phyloP scores from a whole-genome alignment of 2,113 vertebrate species.

The Tragelaphus buxtoni region DNA sequence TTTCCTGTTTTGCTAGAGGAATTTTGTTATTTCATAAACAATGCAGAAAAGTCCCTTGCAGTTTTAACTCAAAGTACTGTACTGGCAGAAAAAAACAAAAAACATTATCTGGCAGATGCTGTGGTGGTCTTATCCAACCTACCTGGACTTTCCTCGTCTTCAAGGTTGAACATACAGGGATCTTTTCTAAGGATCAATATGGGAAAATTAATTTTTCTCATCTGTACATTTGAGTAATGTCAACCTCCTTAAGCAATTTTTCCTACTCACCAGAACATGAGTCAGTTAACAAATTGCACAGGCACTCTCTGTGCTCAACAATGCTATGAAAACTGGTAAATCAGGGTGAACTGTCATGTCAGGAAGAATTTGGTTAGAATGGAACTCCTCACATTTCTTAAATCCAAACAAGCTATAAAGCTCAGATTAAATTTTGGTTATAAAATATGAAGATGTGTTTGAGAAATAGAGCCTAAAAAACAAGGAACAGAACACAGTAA shows the following conservation, averaged over 20 bases:
- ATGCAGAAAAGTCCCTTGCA: neutral
- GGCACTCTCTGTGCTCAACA: neutral
- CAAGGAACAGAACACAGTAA: neutral
- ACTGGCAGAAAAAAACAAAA: neutral
- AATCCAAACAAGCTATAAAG: neutral
- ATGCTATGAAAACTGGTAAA: constrained; percentile 31
- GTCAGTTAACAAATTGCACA: neutral
- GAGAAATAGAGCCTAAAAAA: neutral
- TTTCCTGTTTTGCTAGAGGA: neutral
- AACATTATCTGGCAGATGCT: neutral
- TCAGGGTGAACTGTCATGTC: neutral
- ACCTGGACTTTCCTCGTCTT: neutral
- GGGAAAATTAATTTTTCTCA: neutral
- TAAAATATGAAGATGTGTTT: neutral
- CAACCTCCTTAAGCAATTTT: constrained; percentile 8
- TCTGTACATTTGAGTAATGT: neutral
- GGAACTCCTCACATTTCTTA: neutral
- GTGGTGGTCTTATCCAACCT: neutral
- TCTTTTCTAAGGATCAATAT: neutral
- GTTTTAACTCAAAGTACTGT: neutral
- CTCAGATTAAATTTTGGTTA: neutral
- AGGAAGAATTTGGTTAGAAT: neutral
- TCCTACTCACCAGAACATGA: neutral
- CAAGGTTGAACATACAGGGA: neutral
- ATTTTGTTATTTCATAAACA: neutral